Evolutionary conservation across 1,140 invertebrate species (phyloP).

Genomic region (Lepidotrigona ventralis): DNA sequence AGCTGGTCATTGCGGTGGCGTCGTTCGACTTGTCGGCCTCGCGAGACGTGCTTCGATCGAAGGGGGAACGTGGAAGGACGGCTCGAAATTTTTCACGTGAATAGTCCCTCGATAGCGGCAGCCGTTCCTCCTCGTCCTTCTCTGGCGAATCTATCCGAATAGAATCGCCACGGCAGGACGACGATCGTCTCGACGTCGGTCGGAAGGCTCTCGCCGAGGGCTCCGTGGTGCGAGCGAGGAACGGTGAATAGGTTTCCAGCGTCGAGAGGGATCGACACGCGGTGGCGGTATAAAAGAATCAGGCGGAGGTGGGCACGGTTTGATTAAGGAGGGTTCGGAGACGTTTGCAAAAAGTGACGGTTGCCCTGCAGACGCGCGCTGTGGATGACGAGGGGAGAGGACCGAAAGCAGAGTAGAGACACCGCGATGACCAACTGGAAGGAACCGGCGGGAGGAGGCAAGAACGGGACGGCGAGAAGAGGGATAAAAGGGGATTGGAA

Average conservation of each 20-base stretch:
- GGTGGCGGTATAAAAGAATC: slow-evolving; percentile 46
- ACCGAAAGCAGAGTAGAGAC: slow-evolving; percentile 36
- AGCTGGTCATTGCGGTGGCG: neutral
- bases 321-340: slow-evolving; percentile 72
- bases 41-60: neutral
- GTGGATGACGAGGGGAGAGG: slow-evolving; percentile 54
- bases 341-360: slow-evolving; percentile 73
- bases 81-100: slow-evolving; percentile 5
- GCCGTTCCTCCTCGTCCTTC: neutral
- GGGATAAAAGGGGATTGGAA: neutral
- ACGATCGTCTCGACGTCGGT: neutral
- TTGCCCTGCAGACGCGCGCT: slow-evolving; percentile 56
- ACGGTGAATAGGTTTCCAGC: slow-evolving; percentile 42
- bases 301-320: slow-evolving; percentile 69
- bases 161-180: neutral
- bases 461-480: neutral
- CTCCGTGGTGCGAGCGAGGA: neutral
- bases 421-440: slow-evolving; percentile 19
- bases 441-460: slow-evolving; percentile 14
- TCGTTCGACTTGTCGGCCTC: neutral
- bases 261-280: slow-evolving; percentile 43
- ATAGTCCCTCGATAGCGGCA: neutral
- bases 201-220: slow-evolving; percentile 9
- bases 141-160: neutral
- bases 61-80: neutral